Evolutionary conservation across 2,888 invertebrate genomes (phyloP).

Genomic region (Nemapogon koenigi): DNA sequence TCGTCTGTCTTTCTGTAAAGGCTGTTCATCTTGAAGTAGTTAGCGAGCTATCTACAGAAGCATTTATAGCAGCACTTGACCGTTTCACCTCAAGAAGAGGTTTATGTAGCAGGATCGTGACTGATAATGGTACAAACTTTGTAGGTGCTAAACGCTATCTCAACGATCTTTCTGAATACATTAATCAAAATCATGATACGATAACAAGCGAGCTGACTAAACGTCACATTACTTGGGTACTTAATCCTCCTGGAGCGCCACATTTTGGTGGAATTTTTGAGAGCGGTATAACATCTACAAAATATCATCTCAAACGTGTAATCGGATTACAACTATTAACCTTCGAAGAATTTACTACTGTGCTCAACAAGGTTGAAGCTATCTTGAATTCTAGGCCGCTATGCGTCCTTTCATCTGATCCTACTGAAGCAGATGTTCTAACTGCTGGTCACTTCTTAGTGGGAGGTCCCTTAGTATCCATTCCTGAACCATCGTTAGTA

Average conservation of each 20-base stretch:
- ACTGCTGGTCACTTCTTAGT: slow-evolving; percentile 18
- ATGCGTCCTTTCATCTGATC: slow-evolving; percentile 10
- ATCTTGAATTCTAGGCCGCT: slow-evolving; percentile 20
- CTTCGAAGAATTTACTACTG: slow-evolving; percentile 19
- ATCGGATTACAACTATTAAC: slow-evolving; percentile 17
- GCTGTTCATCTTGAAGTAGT: slow-evolving; percentile 21
- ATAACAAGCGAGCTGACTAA: slow-evolving; percentile 11
- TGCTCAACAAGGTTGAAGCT: slow-evolving; percentile 18
- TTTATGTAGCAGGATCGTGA: slow-evolving; percentile 15
- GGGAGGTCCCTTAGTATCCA: slow-evolving; percentile 14
- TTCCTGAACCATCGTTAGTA: slow-evolving; percentile 6
- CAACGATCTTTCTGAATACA: slow-evolving; percentile 10
- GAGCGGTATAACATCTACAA: slow-evolving; percentile 20
- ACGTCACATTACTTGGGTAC: slow-evolving; percentile 20
- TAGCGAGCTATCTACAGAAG: slow-evolving; percentile 17
- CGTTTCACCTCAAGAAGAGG: slow-evolving; percentile 15
- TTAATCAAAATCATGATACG: neutral
- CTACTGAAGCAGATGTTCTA: slow-evolving; percentile 11
- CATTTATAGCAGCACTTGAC: slow-evolving; percentile 15
- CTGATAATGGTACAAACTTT: slow-evolving; percentile 23
- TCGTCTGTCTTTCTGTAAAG: slow-evolving; percentile 18
- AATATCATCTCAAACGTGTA: slow-evolving; percentile 20
- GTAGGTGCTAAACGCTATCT: slow-evolving; percentile 19
- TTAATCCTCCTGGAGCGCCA: slow-evolving; percentile 21
- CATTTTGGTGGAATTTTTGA: slow-evolving; percentile 25